These are phyloP conservation scores for Cotesia chilonis DNA, from an alignment of 1,140 invertebrate species.

Conservation along the genomic window DNA sequence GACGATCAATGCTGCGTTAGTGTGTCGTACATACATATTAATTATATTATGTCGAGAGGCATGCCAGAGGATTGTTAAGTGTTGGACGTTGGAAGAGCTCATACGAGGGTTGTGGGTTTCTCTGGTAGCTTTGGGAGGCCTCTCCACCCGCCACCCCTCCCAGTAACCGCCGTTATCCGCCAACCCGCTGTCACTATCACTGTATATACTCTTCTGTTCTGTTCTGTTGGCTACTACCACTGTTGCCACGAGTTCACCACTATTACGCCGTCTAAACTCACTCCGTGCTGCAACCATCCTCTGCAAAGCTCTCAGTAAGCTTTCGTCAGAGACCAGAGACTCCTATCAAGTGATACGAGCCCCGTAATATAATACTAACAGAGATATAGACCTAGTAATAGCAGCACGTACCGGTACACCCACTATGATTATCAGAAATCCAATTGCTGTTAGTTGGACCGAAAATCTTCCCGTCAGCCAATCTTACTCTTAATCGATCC, in stretches of 20 bases:
- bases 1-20: neutral
- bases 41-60: constrained; percentile 3
- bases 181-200: neutral
- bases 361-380: neutral
- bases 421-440: neutral
- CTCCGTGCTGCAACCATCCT: no score
- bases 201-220: no score
- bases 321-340: no score
- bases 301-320: no score
- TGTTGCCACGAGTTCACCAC: no score
- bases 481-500: constrained; percentile 1
- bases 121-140: neutral
- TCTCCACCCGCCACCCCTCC: neutral
- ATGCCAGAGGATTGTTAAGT: constrained; percentile 1
- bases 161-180: neutral
- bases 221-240: no score
- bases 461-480: neutral
- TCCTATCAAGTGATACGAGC: no score
- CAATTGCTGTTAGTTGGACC: constrained; percentile 5
- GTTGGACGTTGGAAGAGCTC: neutral
- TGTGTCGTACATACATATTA: neutral
- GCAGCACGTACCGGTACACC: neutral
- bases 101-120: neutral
- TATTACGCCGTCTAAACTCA: no score
- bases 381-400: neutral